Evolutionary conservation across 2,888 invertebrate genomes (phyloP).

Genomic region (Antheraea yamamai): DNA sequence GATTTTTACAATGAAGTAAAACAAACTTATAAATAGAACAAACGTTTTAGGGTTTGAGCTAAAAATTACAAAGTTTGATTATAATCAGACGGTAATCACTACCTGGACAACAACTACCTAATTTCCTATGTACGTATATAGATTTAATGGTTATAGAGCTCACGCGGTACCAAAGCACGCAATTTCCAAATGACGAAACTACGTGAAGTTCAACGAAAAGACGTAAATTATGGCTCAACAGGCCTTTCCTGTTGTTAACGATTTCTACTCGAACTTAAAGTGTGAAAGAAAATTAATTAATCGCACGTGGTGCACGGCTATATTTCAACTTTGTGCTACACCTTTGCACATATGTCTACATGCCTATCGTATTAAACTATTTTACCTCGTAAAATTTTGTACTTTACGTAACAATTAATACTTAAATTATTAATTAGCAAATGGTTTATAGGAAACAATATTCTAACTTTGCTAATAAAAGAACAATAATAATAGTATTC

Average conservation of each 20-base stretch:
- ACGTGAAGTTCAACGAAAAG: constrained; percentile 64
- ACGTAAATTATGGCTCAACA: constrained; percentile 78
- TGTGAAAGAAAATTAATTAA: constrained; percentile 79
- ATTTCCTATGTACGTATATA: constrained; percentile 76
- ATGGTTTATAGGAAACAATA: too few species aligned
- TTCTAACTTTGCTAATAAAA: too few species aligned
- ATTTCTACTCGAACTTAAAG: constrained; percentile 71
- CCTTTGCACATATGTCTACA: too few species aligned
- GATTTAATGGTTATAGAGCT: constrained; percentile 69
- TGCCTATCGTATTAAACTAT: too few species aligned
- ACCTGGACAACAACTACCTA: constrained; percentile 71
- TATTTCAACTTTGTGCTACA: constrained; percentile 5
- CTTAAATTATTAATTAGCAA: too few species aligned
- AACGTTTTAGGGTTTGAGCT: constrained; percentile 40
- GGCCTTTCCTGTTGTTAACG: constrained; percentile 76
- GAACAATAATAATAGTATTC: too few species aligned
- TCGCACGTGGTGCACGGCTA: constrained; percentile 56
- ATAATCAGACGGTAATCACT: constrained; percentile 65
- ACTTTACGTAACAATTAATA: too few species aligned
- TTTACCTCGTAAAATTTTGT: too few species aligned
- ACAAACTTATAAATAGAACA: constrained; percentile 1
- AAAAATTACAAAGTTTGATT: constrained; percentile 60
- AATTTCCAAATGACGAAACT: constrained; percentile 72
- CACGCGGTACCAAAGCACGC: constrained; percentile 63
- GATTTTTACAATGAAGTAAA: neutral